Evolutionary conservation across 1,140 invertebrate genomes (phyloP), one percentile per base, ranked within the genome.

Genomic region (Cotesia glomerata): DNA sequence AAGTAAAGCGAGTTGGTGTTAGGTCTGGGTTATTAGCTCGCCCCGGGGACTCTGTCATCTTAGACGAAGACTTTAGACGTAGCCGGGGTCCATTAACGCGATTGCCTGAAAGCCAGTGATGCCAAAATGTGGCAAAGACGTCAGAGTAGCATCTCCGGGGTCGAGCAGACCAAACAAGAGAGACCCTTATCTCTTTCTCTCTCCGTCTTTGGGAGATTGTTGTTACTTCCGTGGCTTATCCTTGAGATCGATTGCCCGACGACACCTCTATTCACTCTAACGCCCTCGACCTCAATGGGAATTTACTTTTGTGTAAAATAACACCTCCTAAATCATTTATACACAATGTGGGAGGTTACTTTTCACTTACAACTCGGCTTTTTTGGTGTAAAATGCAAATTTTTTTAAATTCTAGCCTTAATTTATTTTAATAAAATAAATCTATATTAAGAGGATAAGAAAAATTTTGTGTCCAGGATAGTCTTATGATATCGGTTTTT

Each of bases 1-100:
- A 65, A 71, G 69, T 71, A 71, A 71, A 45, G 39, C 8, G 7
- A 9, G 7, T 45, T 45, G 11, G 7, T 45, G 7, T 45, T 45
- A 45, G 39, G 39, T 45, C 39, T 26, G 26, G 39, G 7, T 45
- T 45, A 45, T 63, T 35, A 63, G 8, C 35, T 34, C 35, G n/a
- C 34, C 18, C 58, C 26, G 16, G 9, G 7, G 58, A n/a, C 34
- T 14, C 9, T 63, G 32, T 36, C 35, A 35, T 63, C 35, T 39
- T 63, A 63, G 18, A 61, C 35, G 26, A 26, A 26, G 26, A 26
- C 26, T 26, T 26, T 26, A 26, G 26, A 11, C 34, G 4, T 14
- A 36, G n/a, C 61, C 61, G 5, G 5, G 34, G 13, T 39, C 36
- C 61, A 63, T 63, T 63, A 63, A 63, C 61, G 35, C 61, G 61